Percentiles rank a stretch among this genome's conserved stretches.
Conservation (phyloP, 2,888 invertebrate species). For the Lathronympha strigana region DNA sequence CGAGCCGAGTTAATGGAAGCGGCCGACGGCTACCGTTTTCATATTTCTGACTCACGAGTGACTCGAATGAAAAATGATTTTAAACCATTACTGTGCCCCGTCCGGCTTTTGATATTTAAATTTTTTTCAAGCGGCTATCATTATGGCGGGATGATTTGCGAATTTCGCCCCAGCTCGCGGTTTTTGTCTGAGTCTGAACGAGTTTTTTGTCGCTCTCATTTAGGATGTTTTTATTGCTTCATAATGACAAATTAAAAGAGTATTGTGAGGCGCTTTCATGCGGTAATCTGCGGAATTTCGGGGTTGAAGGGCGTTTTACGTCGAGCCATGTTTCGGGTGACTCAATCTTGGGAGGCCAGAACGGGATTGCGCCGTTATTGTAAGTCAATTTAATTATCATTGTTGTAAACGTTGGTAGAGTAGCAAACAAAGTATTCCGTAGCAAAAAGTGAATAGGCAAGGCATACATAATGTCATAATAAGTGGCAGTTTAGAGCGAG, state of each 20-base stretch:
- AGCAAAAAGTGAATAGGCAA: conserved; percentile 32
- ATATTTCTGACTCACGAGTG: conserved; percentile 79
- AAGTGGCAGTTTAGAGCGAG: conserved; percentile 32
- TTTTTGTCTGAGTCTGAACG: conserved; percentile 77
- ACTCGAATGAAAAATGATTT: conserved; percentile 84
- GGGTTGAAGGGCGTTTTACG: conserved; percentile 65
- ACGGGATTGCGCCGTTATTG: conserved; percentile 10
- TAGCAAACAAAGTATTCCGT: conserved; percentile 17
- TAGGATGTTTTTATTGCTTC: conserved; percentile 82
- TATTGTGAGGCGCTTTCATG: conserved; percentile 81
- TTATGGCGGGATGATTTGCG: conserved; percentile 82
- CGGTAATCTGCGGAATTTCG: conserved; percentile 69
- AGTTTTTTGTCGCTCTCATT: conserved; percentile 82
- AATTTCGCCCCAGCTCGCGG: conserved; percentile 80
- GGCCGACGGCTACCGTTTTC: conserved; percentile 80
- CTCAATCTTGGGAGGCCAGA: conserved; percentile 58
- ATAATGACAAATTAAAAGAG: conserved; percentile 83
- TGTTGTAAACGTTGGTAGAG: not conserved
- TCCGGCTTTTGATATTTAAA: conserved; percentile 84
- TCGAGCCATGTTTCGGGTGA: conserved; percentile 56
- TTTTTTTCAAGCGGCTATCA: conserved; percentile 83
- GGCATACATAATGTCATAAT: conserved; percentile 39
- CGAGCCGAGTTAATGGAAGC: conserved; percentile 74
- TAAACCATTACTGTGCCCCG: conserved; percentile 83
- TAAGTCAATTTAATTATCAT: conserved; percentile 21